Evolutionary conservation across 1,140 invertebrate genomes (phyloP).

Genomic region (Ephestia elutella): DNA sequence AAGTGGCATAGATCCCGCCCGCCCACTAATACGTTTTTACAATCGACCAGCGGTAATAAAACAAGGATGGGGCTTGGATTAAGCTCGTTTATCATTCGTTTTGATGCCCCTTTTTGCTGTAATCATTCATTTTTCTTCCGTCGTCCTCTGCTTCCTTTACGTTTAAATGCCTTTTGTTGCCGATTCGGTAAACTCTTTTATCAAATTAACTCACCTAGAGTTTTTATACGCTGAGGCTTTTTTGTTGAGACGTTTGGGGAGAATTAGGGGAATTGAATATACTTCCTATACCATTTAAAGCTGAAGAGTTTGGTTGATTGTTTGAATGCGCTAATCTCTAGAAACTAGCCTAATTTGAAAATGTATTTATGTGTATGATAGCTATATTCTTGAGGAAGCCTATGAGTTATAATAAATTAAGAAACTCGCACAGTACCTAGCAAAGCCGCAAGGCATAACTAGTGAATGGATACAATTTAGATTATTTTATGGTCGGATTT

Average conservation of each 20-base stretch:
- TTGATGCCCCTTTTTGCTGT: conserved; percentile 71
- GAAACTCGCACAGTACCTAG: too few relatives aligned
- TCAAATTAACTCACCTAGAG: conserved; percentile 41
- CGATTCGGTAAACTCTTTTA: conserved; percentile 48
- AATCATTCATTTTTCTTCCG: conserved; percentile 74
- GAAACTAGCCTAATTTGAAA: too few relatives aligned
- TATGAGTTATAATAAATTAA: too few relatives aligned
- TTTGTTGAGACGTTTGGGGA: background rate
- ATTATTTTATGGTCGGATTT: too few relatives aligned
- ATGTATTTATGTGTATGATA: too few relatives aligned
- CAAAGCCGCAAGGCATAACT: too few relatives aligned
- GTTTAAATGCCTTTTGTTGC: conserved; percentile 58
- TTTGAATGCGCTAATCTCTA: too few relatives aligned
- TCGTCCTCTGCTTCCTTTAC: conserved; percentile 64
- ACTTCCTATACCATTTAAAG: background rate
- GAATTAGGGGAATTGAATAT: background rate
- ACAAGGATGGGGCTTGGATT: conserved; percentile 66
- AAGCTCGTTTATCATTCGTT: conserved; percentile 73
- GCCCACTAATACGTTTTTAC: conserved; percentile 71
- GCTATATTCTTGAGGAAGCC: too few relatives aligned
- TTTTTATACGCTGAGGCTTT: background rate
- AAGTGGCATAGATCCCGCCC: conserved; percentile 50
- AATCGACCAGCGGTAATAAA: conserved; percentile 69
- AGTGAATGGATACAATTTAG: too few relatives aligned
- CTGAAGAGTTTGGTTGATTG: background rate